Evolutionary conservation across 2,797 vertebrate species (phyloP), one percentile per base, ranked within the genome.

Genomic region (Pogoniulus pusillus): DNA sequence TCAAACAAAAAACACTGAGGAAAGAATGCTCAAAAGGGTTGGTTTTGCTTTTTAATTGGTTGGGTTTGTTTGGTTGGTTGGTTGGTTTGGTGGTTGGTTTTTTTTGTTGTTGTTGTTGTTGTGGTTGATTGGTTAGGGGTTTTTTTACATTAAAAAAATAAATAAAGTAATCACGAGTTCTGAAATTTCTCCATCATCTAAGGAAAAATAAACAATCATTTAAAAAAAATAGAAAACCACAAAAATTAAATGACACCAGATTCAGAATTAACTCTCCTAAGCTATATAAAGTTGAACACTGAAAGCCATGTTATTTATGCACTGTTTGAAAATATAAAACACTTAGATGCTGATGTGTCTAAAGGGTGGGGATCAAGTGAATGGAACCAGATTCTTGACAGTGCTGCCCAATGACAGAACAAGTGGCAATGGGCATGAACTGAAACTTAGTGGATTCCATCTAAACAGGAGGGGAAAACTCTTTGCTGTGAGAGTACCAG

Each of bases 191-290:
- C 8, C 23, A 16, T 32, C 2, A 1, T 27, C 29, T 66, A 45
- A 45, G 9, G 29, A 81, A 62, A 66, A 24, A 49, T 16, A 19
- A 45, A 16, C 37, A 45, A 45, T 19, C 7, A 30, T 26, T 26
- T 24, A 12, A 51, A 51, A 12, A 20, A 49, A 51, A 49, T 5
- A 24, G 9, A 24, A 49, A 9, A 13, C 0, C 4, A 57, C 1
- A 34, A 39, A 75, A 70, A 34, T 16, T 11, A 41, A 57, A n/a
- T 51, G 1, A 26, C 30, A 30, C 1, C 9, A 60, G 10, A 35
- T 68, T 73, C 9, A 60, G 12, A 43, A 64, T 73, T 84, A 14
- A 4, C 1, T 70, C 32, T 62, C 4, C 11, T 29, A 35, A 72
- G 2, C 0, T 70, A 32, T 70, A 55, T 7, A 7, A 26, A 51